Conservation (phyloP, 2,888 invertebrate species). For the Atethmia centrago region DNA sequence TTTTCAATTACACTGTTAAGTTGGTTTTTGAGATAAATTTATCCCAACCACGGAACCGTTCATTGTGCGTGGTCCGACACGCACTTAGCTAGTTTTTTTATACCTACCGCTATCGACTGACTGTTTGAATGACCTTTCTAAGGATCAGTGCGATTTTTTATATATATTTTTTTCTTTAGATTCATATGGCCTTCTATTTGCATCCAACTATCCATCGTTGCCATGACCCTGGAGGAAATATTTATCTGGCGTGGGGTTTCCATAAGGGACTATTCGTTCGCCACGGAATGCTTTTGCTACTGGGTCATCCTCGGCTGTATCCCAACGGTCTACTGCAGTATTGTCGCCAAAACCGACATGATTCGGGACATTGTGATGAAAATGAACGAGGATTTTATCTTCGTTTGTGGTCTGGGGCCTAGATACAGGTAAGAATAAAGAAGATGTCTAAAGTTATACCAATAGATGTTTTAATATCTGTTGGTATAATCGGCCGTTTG, state of each 20-base stretch:
- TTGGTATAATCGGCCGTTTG: too few relatives aligned
- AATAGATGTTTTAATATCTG: too few relatives aligned
- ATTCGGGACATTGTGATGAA: constrained; percentile 70
- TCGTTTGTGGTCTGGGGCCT: constrained; percentile 71
- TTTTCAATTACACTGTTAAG: too few relatives aligned
- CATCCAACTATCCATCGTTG: constrained; percentile 60
- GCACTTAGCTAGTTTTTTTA: too few relatives aligned
- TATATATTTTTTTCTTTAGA: constrained; percentile 64
- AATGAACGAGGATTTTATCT: constrained; percentile 77
- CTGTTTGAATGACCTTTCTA: not conserved
- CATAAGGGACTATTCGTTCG: constrained; percentile 73
- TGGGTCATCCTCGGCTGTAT: constrained; percentile 72
- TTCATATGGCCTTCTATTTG: constrained; percentile 73
- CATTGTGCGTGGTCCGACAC: too few relatives aligned
- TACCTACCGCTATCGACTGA: not conserved
- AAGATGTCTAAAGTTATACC: not conserved
- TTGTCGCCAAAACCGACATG: constrained; percentile 66
- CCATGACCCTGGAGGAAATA: constrained; percentile 67
- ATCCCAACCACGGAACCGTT: too few relatives aligned
- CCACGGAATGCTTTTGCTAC: constrained; percentile 81
- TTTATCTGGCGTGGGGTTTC: constrained; percentile 70
- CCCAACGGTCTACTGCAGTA: constrained; percentile 69
- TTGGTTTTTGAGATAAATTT: too few relatives aligned
- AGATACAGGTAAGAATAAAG: constrained; percentile 72
- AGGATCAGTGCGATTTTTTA: not conserved